Base-by-base conservation (phyloP, 2,113 vertebrate genomes). In the Trinectes maculatus region DNA sequence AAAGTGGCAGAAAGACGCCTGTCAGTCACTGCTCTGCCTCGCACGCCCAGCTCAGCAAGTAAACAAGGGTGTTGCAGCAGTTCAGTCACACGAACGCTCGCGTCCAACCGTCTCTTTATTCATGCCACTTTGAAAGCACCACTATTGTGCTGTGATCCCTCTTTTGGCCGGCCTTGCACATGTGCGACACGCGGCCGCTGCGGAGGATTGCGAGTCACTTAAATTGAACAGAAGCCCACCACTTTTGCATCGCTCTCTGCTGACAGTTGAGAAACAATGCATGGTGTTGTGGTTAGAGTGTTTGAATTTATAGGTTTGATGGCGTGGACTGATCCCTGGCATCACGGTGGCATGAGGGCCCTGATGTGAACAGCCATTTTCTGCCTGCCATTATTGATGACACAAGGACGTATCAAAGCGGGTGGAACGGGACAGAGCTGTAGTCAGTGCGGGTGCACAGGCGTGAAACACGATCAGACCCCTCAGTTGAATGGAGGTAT, bases 381-480 rank as follows among this genome's bases (percentile, higher is more conserved):
- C 67, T 64, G 84, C 76, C 71, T 77, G 83, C 82, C 82, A 43
- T 76, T 82, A 71, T 46, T 16, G 65, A 67, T 74, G 77, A 71
- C 68, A 83, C 75, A 74, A 83, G 83, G 80, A 59, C 53, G 2
- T 34, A 71, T 85, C 79, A 66, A 48, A 62, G 46, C 62, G 73
- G 57, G 57, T 74, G 62, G 82, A 85, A 77, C 42, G 68, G 54
- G 60, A 69, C 77, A 62, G 72, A 74, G 44, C 78, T 25, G 78
- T 51, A 63, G 75, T 77, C 76, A 56, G 33, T 61, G 74, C 42
- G 54, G 40, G 49, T n/a, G 66, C 69, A 80, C 70, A 69, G 83
- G 83, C 81, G 65, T 89, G 88, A 90, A 89, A 90, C 75, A 51
- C 65, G 83, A 84, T 87, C 82, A 78, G 85, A 79, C 75, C 66